Conservation (phyloP, 2,797 vertebrate genomes). For the Eospalax fontanierii region DNA sequence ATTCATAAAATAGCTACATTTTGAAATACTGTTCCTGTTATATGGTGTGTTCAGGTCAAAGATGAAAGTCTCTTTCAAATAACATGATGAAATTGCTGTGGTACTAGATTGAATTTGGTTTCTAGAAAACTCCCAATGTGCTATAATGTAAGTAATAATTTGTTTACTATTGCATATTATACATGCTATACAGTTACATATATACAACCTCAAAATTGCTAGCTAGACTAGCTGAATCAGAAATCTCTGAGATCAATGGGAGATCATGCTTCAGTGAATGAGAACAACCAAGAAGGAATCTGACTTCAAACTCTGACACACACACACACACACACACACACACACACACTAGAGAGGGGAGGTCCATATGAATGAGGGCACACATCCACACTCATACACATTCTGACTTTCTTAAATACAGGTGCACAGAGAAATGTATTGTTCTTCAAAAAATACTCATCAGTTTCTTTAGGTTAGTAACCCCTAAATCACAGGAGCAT, state of each 20-base stretch:
- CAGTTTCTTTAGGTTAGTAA: background rate
- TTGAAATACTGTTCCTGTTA: background rate
- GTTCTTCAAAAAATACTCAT: background rate
- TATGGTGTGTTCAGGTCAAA: background rate
- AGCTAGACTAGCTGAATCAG: background rate
- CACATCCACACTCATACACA: background rate
- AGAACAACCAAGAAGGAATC: background rate
- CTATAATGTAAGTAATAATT: background rate
- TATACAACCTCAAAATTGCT: background rate
- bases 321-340: background rate
- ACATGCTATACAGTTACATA: background rate
- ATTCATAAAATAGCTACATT: background rate
- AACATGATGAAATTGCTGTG: background rate
- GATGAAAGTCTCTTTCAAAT: conserved; percentile 11
- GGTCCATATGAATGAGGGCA: background rate
- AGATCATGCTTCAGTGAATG: background rate
- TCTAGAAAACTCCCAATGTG: background rate
- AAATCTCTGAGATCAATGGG: background rate
- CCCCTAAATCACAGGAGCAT: background rate
- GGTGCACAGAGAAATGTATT: background rate
- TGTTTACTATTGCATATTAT: background rate
- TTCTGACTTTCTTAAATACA: background rate
- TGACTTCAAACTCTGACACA: background rate
- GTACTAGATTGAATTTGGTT: background rate
- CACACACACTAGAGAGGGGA: too few species aligned